Conservation (phyloP, 37 sponge, comb jelly and placozoan species). For the Crambe crambe region DNA sequence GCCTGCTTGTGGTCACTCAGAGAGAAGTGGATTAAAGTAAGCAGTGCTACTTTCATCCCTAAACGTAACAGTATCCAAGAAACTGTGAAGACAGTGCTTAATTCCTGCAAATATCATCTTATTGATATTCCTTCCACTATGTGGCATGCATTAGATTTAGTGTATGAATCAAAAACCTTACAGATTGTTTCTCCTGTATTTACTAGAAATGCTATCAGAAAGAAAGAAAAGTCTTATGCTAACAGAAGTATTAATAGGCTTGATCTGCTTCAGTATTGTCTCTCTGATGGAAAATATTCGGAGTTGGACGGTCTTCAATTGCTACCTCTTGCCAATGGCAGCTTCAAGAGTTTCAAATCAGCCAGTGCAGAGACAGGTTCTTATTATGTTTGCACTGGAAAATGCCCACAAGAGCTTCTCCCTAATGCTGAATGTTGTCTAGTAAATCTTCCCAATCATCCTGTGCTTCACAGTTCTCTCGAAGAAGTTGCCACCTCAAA, state of each 20-base stretch:
- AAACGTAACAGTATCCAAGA: too few species aligned
- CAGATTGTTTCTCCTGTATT: too few species aligned
- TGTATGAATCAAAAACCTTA: too few species aligned
- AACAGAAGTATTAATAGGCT: not conserved
- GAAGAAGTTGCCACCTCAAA: constrained; percentile 3
- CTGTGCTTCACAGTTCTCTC: not conserved
- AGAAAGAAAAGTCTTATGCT: not conserved
- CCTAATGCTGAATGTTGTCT: not conserved
- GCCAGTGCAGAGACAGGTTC: too few species aligned
- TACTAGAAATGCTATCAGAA: too few species aligned
- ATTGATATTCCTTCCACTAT: not conserved
- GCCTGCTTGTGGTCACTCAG: constrained; percentile 47
- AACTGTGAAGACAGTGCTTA: too few species aligned
- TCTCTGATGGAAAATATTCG: constrained; percentile 14
- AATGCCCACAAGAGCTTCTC: constrained; percentile 12
- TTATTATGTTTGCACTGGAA: constrained; percentile 10
- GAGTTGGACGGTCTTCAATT: constrained; percentile 14
- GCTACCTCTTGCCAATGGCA: constrained; percentile 27
- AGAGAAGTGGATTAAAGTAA: constrained; percentile 7
- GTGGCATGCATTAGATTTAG: constrained; percentile 9
- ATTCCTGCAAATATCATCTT: too few species aligned
- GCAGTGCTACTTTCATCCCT: not conserved
- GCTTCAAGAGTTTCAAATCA: not conserved
- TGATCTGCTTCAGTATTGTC: constrained; percentile 38
- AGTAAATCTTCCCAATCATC: too few species aligned